A percentile compares a stretch with the other conserved stretches of the same genome.
phyloP scores from a whole-genome alignment of 2,113 vertebrate genomes.

The Paramisgurnus dabryanus region DNA sequence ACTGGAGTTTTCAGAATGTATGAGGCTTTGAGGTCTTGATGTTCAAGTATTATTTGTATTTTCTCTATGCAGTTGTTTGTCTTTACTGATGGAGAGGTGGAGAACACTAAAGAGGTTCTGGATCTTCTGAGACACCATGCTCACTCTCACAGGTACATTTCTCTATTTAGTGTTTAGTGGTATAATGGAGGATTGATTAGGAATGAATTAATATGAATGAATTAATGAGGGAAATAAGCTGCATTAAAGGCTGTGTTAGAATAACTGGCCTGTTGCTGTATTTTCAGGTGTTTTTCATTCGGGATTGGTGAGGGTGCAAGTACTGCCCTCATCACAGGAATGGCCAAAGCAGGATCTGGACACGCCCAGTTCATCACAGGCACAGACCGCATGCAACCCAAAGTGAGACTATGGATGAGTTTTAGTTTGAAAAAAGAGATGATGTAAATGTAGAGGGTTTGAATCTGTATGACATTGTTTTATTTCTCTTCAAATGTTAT shows the following conservation, averaged over 20 bases:
- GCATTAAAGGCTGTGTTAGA: neutral
- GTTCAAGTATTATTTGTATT: neutral
- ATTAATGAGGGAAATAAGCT: neutral
- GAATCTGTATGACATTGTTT: neutral
- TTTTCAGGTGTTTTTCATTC: conserved; percentile 72
- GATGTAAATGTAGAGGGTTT: neutral
- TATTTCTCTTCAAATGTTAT: neutral
- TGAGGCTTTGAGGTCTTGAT: neutral
- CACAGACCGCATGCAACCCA: conserved; percentile 78
- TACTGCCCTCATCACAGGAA: conserved; percentile 78
- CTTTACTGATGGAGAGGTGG: conserved; percentile 87
- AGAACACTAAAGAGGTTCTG: conserved; percentile 75
- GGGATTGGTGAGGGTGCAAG: conserved; percentile 84
- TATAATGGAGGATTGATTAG: neutral
- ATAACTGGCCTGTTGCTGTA: neutral
- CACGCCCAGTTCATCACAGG: conserved; percentile 80
- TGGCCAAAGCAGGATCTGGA: conserved; percentile 75
- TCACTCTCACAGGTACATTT: conserved; percentile 73
- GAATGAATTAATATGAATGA: neutral
- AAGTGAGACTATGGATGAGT: conserved; percentile 68
- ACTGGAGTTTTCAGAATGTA: neutral
- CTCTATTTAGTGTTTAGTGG: no score
- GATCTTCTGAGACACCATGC: conserved; percentile 72
- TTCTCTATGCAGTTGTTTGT: conserved; percentile 78
- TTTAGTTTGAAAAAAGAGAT: neutral